phyloP scores from a whole-genome alignment of 2,888 invertebrate genomes.

The Ommatoiulus sabulosus region DNA sequence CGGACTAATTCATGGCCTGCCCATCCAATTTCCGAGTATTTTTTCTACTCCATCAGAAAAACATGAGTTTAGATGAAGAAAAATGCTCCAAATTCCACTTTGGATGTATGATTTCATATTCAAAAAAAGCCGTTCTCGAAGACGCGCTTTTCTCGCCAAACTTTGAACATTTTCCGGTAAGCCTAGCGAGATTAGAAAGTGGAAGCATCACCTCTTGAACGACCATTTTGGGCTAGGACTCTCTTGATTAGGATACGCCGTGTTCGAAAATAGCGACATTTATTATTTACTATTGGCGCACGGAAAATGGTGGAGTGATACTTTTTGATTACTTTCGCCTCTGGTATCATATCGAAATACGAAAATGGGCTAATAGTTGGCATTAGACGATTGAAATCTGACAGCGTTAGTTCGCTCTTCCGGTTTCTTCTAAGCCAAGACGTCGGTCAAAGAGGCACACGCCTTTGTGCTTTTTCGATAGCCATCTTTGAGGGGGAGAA shows the following conservation, averaged over 20 bases:
- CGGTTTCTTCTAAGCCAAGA: too few relatives aligned
- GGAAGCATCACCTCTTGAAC: constrained; percentile 9
- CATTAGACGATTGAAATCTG: too few relatives aligned
- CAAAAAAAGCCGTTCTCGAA: constrained; percentile 3
- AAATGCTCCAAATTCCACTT: constrained; percentile 29
- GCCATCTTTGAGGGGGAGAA: too few relatives aligned
- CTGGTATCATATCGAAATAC: too few relatives aligned
- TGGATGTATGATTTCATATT: constrained; percentile 24
- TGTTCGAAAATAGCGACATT: background rate
- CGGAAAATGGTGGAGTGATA: background rate
- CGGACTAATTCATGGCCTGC: constrained; percentile 31
- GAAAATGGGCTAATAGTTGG: too few relatives aligned
- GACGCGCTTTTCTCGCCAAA: constrained; percentile 10
- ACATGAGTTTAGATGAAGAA: constrained; percentile 26
- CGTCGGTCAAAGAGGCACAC: too few relatives aligned
- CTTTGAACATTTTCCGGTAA: constrained; percentile 4
- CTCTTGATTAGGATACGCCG: background rate
- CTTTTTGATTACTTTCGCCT: background rate
- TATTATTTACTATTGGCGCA: background rate
- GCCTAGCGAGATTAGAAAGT: background rate
- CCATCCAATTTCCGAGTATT: constrained; percentile 24
- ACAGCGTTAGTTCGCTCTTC: too few relatives aligned
- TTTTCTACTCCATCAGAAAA: constrained; percentile 33
- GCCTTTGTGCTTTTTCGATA: too few relatives aligned
- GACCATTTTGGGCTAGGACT: background rate